A percentile compares a stretch with the other conserved stretches of the same genome.
These are phyloP conservation scores for Echeneis naucrates DNA, from an alignment of 2,797 vertebrate species.

Conservation along the genomic window DNA sequence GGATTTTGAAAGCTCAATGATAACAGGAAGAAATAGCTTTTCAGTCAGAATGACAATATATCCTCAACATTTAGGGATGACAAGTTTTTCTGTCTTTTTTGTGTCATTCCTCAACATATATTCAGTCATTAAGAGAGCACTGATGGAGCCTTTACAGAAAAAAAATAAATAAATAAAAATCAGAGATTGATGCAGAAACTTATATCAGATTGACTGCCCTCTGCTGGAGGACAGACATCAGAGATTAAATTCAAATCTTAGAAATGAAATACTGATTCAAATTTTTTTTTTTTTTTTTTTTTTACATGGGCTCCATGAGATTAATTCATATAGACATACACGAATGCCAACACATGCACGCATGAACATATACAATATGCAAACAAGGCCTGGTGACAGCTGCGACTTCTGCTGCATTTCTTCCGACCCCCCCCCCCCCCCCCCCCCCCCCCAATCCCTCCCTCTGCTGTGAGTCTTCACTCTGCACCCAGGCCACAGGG, in stretches of 20 bases:
- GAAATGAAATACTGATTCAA: background rate
- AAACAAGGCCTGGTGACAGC: conserved; percentile 71
- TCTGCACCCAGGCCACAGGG: conserved; percentile 84
- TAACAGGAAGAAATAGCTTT: conserved; percentile 12
- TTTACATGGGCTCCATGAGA: background rate
- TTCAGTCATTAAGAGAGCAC: conserved; percentile 11
- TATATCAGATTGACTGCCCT: conserved; percentile 78
- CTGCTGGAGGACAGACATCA: conserved; percentile 77
- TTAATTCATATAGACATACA: background rate
- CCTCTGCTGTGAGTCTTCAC: conserved; percentile 83
- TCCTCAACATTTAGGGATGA: background rate
- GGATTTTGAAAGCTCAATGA: conserved; percentile 33
- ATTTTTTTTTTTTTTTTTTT: background rate
- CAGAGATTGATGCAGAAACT: conserved; percentile 37
- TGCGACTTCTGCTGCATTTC: conserved; percentile 59
- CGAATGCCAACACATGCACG: conserved; percentile 4
- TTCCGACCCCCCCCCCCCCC: background rate
- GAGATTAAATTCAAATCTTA: conserved; percentile 32
- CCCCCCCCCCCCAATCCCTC: conserved; percentile 1
- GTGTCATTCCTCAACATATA: background rate
- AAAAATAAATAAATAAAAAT: too few relatives aligned
- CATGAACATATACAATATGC: conserved; percentile 22
- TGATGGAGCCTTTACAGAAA: background rate
- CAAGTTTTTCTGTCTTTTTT: background rate
- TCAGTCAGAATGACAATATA: background rate